Base-by-base conservation (phyloP, 2,888 invertebrate species). In the Drosophila rellima region DNA sequence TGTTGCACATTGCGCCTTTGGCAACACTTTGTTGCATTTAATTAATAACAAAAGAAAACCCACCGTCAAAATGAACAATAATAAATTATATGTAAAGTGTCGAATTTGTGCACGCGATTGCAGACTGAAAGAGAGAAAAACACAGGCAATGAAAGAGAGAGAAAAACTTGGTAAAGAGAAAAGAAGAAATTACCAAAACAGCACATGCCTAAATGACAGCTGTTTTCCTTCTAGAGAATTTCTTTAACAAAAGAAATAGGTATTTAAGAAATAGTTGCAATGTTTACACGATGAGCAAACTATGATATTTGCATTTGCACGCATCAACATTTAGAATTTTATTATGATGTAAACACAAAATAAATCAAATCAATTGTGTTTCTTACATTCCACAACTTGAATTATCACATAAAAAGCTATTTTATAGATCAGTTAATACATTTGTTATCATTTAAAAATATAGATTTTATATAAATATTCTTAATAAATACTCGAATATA, bases 41-140 rank as follows among this genome's bases (percentile, higher is more conserved):
- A 66, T 62, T 65, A 57, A 64, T 62, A 54, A 62, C 62, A 69
- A 55, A 55, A 44, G 64, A 54, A 79, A 78, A 42, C n/a, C 40
- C 11, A 45, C 3, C 13, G 18, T 18, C 40, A 59, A 59, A 55
- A 51, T 31, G 35, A 11, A 2, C 44, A 55, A 17, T 8, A 44
- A 42, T 11, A 60, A 74, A 61, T 62, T 51, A 20, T 37, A 51
- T 45, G 33, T 51, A 48, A 33, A 45, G 51, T 48, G 15, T 23
- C 31, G 59, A 78, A 67, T 65, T 70, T 63, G 62, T 59, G 65
- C 85, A 82, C 82, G 82, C 82, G 50, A 84, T 64, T 29, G 44
- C 35, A 20, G 29, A 1, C 0, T 20, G n/a, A 52, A 10, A 47
- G 23, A 44, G 18, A 13, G 37, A n/a, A 20, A 51, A 15, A 47